Evolutionary conservation across 1,140 invertebrate species (phyloP).

Genomic region (Zophobas morio): DNA sequence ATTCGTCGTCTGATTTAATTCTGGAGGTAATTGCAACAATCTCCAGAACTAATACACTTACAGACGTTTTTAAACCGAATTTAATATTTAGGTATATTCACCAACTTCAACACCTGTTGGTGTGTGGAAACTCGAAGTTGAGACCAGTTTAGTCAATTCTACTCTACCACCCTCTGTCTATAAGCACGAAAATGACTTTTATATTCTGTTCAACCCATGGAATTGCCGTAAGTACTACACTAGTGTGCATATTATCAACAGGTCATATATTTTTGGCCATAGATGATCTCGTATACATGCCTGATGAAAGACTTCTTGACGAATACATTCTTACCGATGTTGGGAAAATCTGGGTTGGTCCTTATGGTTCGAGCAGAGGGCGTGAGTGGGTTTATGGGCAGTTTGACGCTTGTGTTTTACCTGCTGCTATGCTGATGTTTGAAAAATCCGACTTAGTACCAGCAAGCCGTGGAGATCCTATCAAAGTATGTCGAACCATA

Average conservation of each 20-base stretch:
- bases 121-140: slow-evolving; percentile 75
- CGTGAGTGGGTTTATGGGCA: slow-evolving; percentile 83
- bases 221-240: slow-evolving; percentile 74
- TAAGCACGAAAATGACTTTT: slow-evolving; percentile 75
- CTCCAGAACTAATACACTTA: no score
- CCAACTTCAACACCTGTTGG: slow-evolving; percentile 74
- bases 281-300: slow-evolving; percentile 80
- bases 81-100: slow-evolving; percentile 70
- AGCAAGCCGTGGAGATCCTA: slow-evolving; percentile 77
- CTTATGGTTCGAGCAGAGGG: slow-evolving; percentile 73
- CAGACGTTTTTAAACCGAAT: slow-evolving; percentile 45
- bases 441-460: slow-evolving; percentile 72
- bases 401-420: slow-evolving; percentile 76
- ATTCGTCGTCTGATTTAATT: slow-evolving; percentile 47
- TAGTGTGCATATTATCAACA: not conserved
- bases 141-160: slow-evolving; percentile 67
- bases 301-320: slow-evolving; percentile 72
- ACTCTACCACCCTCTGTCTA: slow-evolving; percentile 57
- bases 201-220: slow-evolving; percentile 90
- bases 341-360: slow-evolving; percentile 83
- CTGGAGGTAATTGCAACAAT: not conserved
- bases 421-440: slow-evolving; percentile 75
- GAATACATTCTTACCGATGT: slow-evolving; percentile 83
- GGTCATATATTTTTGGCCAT: slow-evolving; percentile 19
- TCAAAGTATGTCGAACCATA: slow-evolving; percentile 79